Conservation (phyloP, 2,888 invertebrate genomes). For the Rotaria sp. region DNA sequence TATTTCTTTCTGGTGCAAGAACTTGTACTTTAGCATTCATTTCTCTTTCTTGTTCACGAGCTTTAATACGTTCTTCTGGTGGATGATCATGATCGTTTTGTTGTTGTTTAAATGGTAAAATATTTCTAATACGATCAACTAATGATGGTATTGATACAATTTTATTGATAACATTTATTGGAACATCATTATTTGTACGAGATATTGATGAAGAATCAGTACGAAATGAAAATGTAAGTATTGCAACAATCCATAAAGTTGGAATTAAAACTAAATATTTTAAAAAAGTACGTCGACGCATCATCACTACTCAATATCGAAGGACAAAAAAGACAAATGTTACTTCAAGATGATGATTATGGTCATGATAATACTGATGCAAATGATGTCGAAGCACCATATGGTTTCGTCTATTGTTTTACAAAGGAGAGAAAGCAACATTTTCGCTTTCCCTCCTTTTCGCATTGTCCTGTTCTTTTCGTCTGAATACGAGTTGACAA, state of each 20-base stretch:
- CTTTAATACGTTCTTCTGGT: slow-evolving; percentile 34
- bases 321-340: neutral
- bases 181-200: neutral
- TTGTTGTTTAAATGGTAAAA: neutral
- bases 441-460: neutral
- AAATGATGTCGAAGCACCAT: neutral
- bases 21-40: slow-evolving; percentile 37
- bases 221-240: neutral
- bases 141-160: neutral
- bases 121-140: neutral
- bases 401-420: neutral
- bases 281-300: neutral
- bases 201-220: neutral
- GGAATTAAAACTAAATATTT: slow-evolving; percentile 6
- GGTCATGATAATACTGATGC: neutral
- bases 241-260: neutral
- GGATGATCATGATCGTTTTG: slow-evolving; percentile 37
- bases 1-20: slow-evolving; percentile 23
- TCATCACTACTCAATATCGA: neutral
- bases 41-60: slow-evolving; percentile 28
- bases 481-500: neutral
- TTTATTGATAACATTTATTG: neutral
- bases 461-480: neutral
- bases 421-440: neutral
- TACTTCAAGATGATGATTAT: neutral